Conservation (phyloP, 2,113 vertebrate genomes). For the Ptilorrhoa leucosticta region DNA sequence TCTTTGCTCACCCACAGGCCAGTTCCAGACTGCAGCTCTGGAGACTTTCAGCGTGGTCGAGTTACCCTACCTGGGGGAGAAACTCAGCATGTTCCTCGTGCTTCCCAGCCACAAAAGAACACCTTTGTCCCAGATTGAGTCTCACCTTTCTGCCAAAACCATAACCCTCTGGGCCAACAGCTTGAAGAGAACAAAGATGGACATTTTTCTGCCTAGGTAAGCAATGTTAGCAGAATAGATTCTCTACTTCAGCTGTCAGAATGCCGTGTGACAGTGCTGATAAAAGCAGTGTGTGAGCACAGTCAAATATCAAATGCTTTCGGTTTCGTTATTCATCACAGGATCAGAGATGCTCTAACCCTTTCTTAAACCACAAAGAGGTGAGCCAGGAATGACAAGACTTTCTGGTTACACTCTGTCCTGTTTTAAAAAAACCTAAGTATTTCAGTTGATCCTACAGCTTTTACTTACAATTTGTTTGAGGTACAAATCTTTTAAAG, state of each 20-base stretch:
- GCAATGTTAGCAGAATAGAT: neutral
- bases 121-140: slow-evolving; percentile 73
- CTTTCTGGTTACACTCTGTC: neutral
- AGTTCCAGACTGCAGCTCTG: slow-evolving; percentile 75
- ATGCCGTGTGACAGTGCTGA: neutral
- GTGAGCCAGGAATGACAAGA: neutral
- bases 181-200: slow-evolving; percentile 82
- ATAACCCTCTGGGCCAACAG: slow-evolving; percentile 77
- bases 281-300: neutral
- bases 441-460: neutral
- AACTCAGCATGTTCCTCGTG: slow-evolving; percentile 81
- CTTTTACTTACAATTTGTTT: neutral
- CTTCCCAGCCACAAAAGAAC: slow-evolving; percentile 79
- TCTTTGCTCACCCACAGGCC: slow-evolving; percentile 71
- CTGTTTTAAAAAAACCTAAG: neutral
- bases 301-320: neutral
- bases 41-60: slow-evolving; percentile 79
- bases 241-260: neutral
- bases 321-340: neutral
- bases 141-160: slow-evolving; percentile 75
- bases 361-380: neutral
- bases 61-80: slow-evolving; percentile 79
- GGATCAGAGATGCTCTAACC: neutral
- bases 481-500: neutral
- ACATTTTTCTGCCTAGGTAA: slow-evolving; percentile 89